Conservation (phyloP, 1,140 invertebrate genomes). For the Hyphantria cunea region DNA sequence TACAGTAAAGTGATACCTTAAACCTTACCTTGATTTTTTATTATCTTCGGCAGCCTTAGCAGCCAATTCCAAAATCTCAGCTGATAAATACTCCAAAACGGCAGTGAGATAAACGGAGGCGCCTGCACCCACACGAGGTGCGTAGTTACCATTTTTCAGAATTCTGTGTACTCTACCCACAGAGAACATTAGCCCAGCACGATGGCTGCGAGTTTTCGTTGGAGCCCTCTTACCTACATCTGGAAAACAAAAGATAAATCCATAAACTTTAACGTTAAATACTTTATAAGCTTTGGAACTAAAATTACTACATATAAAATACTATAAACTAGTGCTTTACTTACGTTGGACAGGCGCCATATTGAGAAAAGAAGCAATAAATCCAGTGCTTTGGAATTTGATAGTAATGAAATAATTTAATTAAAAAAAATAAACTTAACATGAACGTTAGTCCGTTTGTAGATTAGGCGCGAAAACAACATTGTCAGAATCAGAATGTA, state of each 20-base stretch:
- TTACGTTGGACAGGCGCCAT: too few relatives aligned
- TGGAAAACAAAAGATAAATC: not conserved
- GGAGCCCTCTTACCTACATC: conserved; percentile 21
- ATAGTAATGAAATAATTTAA: not conserved
- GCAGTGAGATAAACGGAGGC: conserved; percentile 86
- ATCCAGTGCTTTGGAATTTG: too few relatives aligned
- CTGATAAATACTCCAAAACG: conserved; percentile 82
- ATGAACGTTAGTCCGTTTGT: not conserved
- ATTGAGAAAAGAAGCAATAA: too few relatives aligned
- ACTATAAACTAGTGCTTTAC: too few relatives aligned
- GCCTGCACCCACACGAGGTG: conserved; percentile 84
- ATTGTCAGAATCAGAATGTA: too few relatives aligned
- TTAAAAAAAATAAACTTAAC: not conserved
- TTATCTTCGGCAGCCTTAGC: conserved; percentile 82
- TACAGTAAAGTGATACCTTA: too few relatives aligned
- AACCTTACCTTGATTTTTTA: conserved; percentile 67
- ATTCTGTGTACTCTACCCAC: conserved; percentile 84
- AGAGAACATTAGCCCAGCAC: conserved; percentile 87
- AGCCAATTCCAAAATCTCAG: conserved; percentile 84
- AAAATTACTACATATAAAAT: too few relatives aligned
- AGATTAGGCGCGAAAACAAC: not conserved
- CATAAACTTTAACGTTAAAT: not conserved
- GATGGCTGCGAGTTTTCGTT: conserved; percentile 40
- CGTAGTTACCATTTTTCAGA: conserved; percentile 85
- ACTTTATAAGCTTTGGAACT: too few relatives aligned